Base-by-base conservation (phyloP, 1,140 invertebrate species). In the Drosophila erecta region DNA sequence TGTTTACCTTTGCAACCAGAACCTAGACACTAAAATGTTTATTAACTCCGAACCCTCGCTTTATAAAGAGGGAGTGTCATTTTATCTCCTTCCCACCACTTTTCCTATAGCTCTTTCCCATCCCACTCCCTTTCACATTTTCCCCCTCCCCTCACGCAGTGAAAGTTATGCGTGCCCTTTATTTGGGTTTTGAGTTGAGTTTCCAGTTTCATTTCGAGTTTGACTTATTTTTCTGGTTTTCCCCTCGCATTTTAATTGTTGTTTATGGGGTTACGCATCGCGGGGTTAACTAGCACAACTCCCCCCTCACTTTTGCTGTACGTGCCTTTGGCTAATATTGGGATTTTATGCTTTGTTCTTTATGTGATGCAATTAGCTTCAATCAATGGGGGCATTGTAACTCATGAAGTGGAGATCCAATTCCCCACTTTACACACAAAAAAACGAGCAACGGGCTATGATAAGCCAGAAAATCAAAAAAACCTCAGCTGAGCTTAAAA, bases 281-380 rank as follows among this genome's bases (percentile, higher is more conserved):
- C 53, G 37, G 73, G 57, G 81, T 86, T 61, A 81, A 87, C 65
- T 60, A 53, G 59, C 54, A 30, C 55, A 59, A 4, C 20, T 35
- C 22, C 33, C 24, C 14, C 24, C 43, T 14, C 30, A 30, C n/a
- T n/a, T 15, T 43, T 40, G 14, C 17, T 60, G 70, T 60, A 72
- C 47, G 67, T 73, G 67, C 40, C 50, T 40, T 35, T 61, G 69
- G 49, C 71, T 73, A 60, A 46, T 73, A 67, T 85, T 49, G 47
- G 57, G 41, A 22, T 70, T 72, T 59, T 58, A 17, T 76, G 50
- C 46, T 44, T 73, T 75, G 43, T 65, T 59, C 57, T 84, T 65
- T 69, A 33, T 77, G 67, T 72, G 77, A 69, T 83, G 76, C 84
- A 89, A 89, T 89, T 89, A 84, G 69, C 66, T 76, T 70, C 60